Conservation (phyloP, 2,888 invertebrate genomes). For the Phragmatobia fuliginosa region DNA sequence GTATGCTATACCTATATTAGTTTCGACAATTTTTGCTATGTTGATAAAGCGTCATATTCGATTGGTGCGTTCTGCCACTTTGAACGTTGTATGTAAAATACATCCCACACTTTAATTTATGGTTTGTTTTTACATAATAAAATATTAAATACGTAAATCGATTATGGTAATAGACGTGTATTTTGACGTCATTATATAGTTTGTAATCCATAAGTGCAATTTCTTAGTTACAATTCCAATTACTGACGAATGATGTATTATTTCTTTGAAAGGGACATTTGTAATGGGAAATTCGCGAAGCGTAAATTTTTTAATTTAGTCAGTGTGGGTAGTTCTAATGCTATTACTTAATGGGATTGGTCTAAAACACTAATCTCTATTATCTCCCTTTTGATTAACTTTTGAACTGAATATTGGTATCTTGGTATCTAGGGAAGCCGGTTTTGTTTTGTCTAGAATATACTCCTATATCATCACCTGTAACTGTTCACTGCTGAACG, state of each 20-base stretch:
- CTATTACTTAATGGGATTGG: neutral
- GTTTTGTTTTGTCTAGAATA: neutral
- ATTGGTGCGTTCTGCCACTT: slow-evolving; percentile 18
- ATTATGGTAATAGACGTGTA: neutral
- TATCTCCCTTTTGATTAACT: neutral
- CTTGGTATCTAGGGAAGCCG: neutral
- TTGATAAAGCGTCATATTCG: slow-evolving; percentile 50
- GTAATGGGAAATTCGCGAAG: no score
- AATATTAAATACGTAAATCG: neutral
- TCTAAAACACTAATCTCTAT: neutral
- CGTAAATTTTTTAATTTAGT: no score
- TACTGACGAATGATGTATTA: no score
- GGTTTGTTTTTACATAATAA: neutral
- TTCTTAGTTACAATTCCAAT: no score
- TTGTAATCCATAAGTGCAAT: no score
- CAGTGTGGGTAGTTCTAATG: no score
- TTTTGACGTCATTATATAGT: neutral
- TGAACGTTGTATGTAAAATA: slow-evolving; percentile 15
- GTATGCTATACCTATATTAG: slow-evolving; percentile 52
- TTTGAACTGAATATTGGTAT: neutral
- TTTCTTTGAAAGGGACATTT: no score
- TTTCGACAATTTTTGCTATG: slow-evolving; percentile 56
- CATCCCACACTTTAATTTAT: slow-evolving; percentile 5
- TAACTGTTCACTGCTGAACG: no score
- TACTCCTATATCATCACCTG: no score